A percentile compares a stretch with the other conserved stretches of the same genome.
Evolutionary conservation across 2,113 vertebrate species (phyloP).

Genomic region (Struthio camelus): DNA sequence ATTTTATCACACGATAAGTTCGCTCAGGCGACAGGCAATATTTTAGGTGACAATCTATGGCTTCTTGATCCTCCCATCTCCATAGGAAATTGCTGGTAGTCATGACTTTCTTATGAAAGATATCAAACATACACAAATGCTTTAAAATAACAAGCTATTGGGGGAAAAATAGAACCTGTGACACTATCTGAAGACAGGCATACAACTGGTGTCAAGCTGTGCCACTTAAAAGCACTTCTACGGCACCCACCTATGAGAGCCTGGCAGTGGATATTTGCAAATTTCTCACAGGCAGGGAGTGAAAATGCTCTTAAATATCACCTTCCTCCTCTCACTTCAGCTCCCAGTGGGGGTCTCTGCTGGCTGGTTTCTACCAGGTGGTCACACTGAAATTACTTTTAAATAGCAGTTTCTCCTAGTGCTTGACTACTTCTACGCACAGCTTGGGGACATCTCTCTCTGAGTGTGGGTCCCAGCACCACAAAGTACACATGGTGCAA

Average conservation of each 20-base stretch:
- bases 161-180: background rate
- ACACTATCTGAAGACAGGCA: background rate
- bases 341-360: background rate
- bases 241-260: background rate
- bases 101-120: background rate
- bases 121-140: background rate
- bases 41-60: background rate
- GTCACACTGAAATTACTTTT: background rate
- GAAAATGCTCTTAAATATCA: constrained; percentile 30
- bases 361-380: background rate
- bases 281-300: background rate
- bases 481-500: background rate
- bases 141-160: background rate
- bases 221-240: background rate
- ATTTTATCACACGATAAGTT: background rate
- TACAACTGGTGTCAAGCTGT: constrained; percentile 19
- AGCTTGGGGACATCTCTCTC: background rate
- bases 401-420: background rate
- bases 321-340: background rate
- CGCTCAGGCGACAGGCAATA: background rate
- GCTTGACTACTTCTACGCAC: background rate
- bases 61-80: background rate
- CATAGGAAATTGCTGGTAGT: background rate
- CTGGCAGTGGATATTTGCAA: background rate
- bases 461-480: background rate